Evolutionary conservation across 2,888 invertebrate species (phyloP), one percentile per base, ranked within the genome.

Genomic region (Acleris literana): DNA sequence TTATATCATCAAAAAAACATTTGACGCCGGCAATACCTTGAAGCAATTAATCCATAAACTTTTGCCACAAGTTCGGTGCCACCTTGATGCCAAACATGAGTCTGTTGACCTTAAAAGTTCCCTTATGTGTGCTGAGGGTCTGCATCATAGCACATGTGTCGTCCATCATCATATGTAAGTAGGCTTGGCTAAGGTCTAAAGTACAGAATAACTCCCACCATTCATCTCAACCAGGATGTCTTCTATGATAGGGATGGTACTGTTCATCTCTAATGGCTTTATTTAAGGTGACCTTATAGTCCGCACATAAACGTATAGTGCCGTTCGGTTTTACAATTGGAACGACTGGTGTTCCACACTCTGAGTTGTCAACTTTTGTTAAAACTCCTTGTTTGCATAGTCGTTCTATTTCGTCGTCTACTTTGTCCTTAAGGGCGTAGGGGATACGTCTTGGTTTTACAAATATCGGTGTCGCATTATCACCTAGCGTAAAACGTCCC

Each of bases 311-410:
- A 6, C 51, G 18, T 3, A 52, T 52, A 16, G 13, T 16, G 11
- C 51, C 49, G 20, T 20, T 20, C 2, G 20, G 29, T 29, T 29
- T 29, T 2, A 52, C 51, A 16, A 52, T 52, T 1, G 52, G 52
- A 3, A 52, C 52, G 13, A 52, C 25, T 22, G 52, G 52, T 52
- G 25, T 52, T 1, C 52, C 52, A 25, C 49, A 52, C 25, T 52
- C 52, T 0, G 52, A 52, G 25, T 52, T 20, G 2, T 52, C 52
- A 22, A 52, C 20, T 7, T 49, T 20, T 6, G 49, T 49, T 6
- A 49, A 18, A 18, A 49, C 49, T 5, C 49, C 51, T 62, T 7
- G 43, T 59, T 68, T 33, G 18, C 33, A 43, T 18, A 18, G 33
- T 18, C 20, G 18, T 49, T 49, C 49, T 9, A 25, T n/a, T 43